These are phyloP conservation scores for Pterocles burchelli DNA, from an alignment of 2,113 vertebrate genomes.

Conservation along the genomic window DNA sequence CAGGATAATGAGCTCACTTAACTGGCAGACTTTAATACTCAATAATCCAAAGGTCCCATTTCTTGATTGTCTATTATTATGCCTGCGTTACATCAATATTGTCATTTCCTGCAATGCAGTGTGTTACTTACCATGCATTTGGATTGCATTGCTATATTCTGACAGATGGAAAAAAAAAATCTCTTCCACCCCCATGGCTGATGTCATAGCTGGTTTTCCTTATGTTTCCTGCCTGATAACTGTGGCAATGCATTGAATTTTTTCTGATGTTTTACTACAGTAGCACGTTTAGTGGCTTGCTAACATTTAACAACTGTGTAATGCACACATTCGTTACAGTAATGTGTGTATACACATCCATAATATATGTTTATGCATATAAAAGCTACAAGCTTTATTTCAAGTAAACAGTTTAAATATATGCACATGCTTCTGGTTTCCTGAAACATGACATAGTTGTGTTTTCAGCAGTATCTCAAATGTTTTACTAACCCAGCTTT, in stretches of 20 bases:
- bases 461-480: conserved; percentile 7
- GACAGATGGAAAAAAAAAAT: not conserved
- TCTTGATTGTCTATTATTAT: not conserved
- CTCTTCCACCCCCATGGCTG: conserved; percentile 13
- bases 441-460: not conserved
- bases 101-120: not conserved
- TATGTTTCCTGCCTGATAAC: conserved; percentile 34
- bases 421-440: conserved; percentile 33
- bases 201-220: conserved; percentile 17
- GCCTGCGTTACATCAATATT: not conserved
- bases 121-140: not conserved
- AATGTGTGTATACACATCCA: conserved; percentile 3
- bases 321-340: conserved; percentile 8
- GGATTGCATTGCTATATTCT: not conserved
- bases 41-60: not conserved
- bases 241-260: not conserved
- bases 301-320: conserved; percentile 21
- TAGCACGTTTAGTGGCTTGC: conserved; percentile 26
- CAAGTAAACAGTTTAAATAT: conserved; percentile 24
- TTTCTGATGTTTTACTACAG: not conserved
- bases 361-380: not conserved
- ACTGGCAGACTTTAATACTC: not conserved
- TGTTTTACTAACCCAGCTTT: conserved; percentile 57
- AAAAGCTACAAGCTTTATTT: conserved; percentile 31
- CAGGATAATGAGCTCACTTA: not conserved